These are phyloP conservation scores for Piprites chloris DNA, from an alignment of 2,113 vertebrate species.

Conservation along the genomic window DNA sequence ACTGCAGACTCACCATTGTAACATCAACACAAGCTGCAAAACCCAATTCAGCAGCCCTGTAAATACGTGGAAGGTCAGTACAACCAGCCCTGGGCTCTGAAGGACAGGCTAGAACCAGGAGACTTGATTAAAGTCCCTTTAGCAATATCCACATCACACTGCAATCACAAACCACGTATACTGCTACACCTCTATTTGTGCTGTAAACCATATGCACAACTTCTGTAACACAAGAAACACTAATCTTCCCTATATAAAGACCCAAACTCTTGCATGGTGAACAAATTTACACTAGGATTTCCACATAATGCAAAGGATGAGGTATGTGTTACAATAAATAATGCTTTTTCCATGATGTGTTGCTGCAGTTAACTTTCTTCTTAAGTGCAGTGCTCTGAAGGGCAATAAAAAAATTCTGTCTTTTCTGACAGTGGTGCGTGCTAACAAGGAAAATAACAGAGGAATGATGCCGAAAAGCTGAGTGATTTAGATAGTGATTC, in stretches of 20 bases:
- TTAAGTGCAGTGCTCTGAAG: not conserved
- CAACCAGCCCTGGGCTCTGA: not conserved
- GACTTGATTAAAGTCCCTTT: not conserved
- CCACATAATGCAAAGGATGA: not conserved
- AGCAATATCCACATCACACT: not conserved
- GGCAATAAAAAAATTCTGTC: constrained; percentile 16
- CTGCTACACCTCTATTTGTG: not conserved
- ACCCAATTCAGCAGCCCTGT: not conserved
- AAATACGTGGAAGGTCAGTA: not conserved
- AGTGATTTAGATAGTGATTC: constrained; percentile 30
- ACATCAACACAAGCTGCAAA: not conserved
- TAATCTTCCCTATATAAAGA: not conserved
- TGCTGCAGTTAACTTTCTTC: not conserved
- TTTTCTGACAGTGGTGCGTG: not conserved
- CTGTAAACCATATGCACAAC: not conserved
- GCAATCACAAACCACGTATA: not conserved
- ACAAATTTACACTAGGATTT: not conserved
- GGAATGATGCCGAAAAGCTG: not conserved
- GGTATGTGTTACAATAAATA: not conserved
- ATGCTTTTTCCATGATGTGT: not conserved
- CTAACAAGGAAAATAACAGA: constrained; percentile 33
- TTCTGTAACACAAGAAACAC: not conserved
- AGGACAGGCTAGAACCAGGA: not conserved
- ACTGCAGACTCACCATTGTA: not conserved
- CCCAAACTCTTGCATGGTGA: not conserved